Evolutionary conservation across 1,140 invertebrate species (phyloP).

Genomic region (Oscheius sp.): DNA sequence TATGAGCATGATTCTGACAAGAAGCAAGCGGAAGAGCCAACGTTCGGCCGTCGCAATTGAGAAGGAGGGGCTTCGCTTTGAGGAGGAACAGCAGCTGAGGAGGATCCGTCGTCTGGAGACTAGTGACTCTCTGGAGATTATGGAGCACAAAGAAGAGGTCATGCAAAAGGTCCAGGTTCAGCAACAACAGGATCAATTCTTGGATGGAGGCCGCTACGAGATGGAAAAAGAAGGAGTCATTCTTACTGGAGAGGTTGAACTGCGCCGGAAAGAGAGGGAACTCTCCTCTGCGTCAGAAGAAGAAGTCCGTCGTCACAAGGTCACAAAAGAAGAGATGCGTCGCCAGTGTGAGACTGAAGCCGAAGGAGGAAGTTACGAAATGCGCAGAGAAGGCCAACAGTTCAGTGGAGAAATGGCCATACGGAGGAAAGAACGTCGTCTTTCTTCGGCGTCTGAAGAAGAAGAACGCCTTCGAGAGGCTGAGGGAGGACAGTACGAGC

Average conservation of each 20-base stretch:
- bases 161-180: constrained; percentile 3
- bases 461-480: constrained; percentile 37
- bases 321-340: constrained; percentile 20
- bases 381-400: constrained; percentile 31
- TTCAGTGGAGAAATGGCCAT: constrained; percentile 31
- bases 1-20: constrained; percentile 28
- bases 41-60: constrained; percentile 18
- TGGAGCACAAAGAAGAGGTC: too few relatives aligned
- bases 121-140: constrained; percentile 20
- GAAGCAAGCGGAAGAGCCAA: constrained; percentile 3
- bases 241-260: constrained; percentile 3
- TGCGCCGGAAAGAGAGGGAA: constrained; percentile 13
- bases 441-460: constrained; percentile 38
- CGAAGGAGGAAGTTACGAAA: constrained; percentile 36
- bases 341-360: constrained; percentile 27
- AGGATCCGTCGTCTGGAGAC: constrained; percentile 28
- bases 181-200: not conserved
- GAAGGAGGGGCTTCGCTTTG: constrained; percentile 30
- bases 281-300: constrained; percentile 36
- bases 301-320: not conserved
- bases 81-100: constrained; percentile 26
- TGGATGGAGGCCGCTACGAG: constrained; percentile 33
- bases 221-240: constrained; percentile 21
- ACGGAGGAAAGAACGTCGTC: constrained; percentile 12
- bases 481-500: constrained; percentile 38